Base-by-base conservation (phyloP, 2,113 vertebrate species). In the Gadus macrocephalus region DNA sequence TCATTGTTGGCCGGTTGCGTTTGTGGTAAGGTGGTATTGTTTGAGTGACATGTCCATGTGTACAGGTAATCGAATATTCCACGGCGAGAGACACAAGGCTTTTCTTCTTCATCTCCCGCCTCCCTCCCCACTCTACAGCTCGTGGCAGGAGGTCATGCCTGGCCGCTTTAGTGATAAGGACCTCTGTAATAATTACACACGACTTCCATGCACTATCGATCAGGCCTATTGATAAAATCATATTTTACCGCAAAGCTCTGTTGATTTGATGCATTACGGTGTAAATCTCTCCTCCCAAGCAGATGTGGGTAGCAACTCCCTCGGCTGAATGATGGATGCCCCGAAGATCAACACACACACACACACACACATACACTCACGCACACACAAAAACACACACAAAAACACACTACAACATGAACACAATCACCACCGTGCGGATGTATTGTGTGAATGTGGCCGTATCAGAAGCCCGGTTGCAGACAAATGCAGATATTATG, bases 201-300 rank as follows among this genome's bases (percentile, higher is more conserved):
- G 55, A 74, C 79, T 83, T 75, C 78, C 85, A 84, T 89, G 87
- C 87, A 85, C 82, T 90, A 92, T 92, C 85, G 91, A 92, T 92
- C 82, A 80, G 70, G 70, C 70, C 72, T 91, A 92, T 93, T 92
- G 91, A 92, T 91, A 85, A 89, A 89, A 86, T 91, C 85, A 91
- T 91, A 91, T 91, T 92, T 92, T 90, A 90, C 83, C 86, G 86
- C 87, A 91, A 85, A 89, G 88, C 83, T 87, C 85, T 89, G 87
- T 89, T 85, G 88, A 88, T 86, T 85, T 85, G 87, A 85, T 79
- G 77, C 78, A 87, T 85, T 80, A 85, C 78, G 78, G 69, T 72
- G 76, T 90, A 88, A 88, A 90, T 90, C 85, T 86, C 73, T 79
- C 49, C 75, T 73, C 80, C 78, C 79, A 81, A 88, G 78, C 76